phyloP scores from a whole-genome alignment of 2,113 vertebrate species.

The Arenaria interpres region DNA sequence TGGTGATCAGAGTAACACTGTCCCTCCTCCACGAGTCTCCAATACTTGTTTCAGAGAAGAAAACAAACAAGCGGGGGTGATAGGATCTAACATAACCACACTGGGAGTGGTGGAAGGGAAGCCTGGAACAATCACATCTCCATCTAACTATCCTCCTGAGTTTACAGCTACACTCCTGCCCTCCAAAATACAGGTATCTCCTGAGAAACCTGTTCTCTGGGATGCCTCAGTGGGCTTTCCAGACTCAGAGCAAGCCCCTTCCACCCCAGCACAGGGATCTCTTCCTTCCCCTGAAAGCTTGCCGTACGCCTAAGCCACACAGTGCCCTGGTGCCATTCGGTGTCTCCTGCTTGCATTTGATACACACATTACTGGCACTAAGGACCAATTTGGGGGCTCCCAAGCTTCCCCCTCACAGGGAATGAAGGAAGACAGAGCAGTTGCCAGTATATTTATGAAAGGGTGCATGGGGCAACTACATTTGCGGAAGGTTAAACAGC shows the following conservation, averaged over 20 bases:
- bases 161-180: not conserved
- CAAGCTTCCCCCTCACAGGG: not conserved
- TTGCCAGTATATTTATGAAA: slow-evolving; percentile 39
- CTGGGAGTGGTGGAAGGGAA: not conserved
- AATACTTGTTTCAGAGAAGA: not conserved
- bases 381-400: not conserved
- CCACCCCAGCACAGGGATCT: not conserved
- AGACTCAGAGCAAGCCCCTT: not conserved
- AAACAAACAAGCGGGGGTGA: not conserved
- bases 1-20: not conserved
- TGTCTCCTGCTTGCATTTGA: slow-evolving; percentile 12
- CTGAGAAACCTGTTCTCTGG: not conserved
- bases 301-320: not conserved
- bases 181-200: not conserved
- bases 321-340: not conserved
- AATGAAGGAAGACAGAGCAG: slow-evolving; percentile 1
- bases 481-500: slow-evolving; percentile 67
- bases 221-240: not conserved
- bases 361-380: not conserved
- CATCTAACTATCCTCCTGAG: not conserved
- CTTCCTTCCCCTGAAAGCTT: not conserved
- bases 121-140: not conserved
- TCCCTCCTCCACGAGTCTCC: not conserved
- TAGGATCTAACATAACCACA: not conserved
- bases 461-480: not conserved